Base-by-base conservation (phyloP, 2,888 invertebrate genomes). In the Clitarchus hookeri region DNA sequence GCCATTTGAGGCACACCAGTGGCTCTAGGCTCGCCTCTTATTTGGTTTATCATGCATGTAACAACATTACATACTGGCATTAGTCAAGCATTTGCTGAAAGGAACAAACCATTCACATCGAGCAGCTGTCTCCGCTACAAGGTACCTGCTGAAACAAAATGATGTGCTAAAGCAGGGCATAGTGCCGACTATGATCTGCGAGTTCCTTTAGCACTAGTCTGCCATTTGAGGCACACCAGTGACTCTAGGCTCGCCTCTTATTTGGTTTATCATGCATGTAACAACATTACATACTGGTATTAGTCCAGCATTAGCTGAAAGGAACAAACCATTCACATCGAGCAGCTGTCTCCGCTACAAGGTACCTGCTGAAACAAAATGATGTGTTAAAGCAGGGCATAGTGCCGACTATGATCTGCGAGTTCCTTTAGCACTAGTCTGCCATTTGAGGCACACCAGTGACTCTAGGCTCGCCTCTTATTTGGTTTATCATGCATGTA, bases 151-250 rank as follows among this genome's bases (percentile, higher is more conserved):
- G 6, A 8, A 44, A 16, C 80, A 26, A 6, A 25, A 80, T n/a
- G n/a, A n/a, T n/a, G n/a, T n/a, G n/a, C n/a, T n/a, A n/a, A n/a
- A n/a, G n/a, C n/a, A n/a, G n/a, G 85, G 85, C 85, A 85, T 82
- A 85, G 48, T 48, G 36, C 19, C 44, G 85, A 26, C 2, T 27
- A 44, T 85, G 23, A 26, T 85, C 85, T 85, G 19, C 85, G 85
- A 85, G 85, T 80, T 82, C 82, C 85, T 83, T 82, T 82, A 83
- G 85, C 85, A 85, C 85, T 27, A 53, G 36, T 82, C 26, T 53
- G n/a, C 85, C 27, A 85, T 53, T 19, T 27, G 79, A 44, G 65
- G 27, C 84, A 85, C 25, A 54, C 23, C 85, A 82, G 85, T 83
- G 83, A 83, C 83, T 82, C 82, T 54, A 83, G 85, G 54, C 85